Evolutionary conservation across 2,113 vertebrate species (phyloP).

Genomic region (Caranx melampygus): DNA sequence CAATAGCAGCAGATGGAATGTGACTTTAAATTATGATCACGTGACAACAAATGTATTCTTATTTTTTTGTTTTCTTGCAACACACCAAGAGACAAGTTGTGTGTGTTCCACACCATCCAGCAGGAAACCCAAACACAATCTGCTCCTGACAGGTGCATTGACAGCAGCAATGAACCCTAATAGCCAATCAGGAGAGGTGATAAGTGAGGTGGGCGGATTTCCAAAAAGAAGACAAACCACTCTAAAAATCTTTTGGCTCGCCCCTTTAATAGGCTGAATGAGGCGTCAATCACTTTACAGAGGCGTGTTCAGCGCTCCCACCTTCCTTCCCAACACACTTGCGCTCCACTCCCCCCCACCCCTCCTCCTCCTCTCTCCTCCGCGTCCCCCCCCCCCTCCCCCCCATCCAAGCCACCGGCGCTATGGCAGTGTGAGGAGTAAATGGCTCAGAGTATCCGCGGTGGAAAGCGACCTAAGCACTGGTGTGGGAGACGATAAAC

Average conservation of each 20-base stretch:
- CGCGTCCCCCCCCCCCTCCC: not conserved
- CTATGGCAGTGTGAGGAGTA: constrained; percentile 68
- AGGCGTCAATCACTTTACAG: constrained; percentile 43
- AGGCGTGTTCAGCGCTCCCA: constrained; percentile 48
- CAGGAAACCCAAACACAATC: constrained; percentile 6
- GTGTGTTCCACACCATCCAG: not conserved
- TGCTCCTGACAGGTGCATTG: constrained; percentile 57
- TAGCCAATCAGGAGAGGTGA: constrained; percentile 58
- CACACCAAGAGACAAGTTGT: not conserved
- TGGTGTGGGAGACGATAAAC: constrained; percentile 62
- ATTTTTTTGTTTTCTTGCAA: not conserved
- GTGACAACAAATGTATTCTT: not conserved
- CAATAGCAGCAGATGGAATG: not conserved
- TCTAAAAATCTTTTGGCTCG: constrained; percentile 13
- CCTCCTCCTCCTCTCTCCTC: not conserved
- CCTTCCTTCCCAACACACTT: not conserved
- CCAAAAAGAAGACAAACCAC: constrained; percentile 6
- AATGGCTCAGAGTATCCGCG: constrained; percentile 67
- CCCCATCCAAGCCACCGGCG: constrained; percentile 48
- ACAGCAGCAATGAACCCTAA: constrained; percentile 16
- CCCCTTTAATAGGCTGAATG: constrained; percentile 47
- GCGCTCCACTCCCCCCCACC: not conserved
- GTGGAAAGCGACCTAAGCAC: constrained; percentile 69
- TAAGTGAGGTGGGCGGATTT: constrained; percentile 46
- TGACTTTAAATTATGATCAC: not conserved